phyloP scores from a whole-genome alignment of 2,888 invertebrate species.

The Clistopyga incitator region DNA sequence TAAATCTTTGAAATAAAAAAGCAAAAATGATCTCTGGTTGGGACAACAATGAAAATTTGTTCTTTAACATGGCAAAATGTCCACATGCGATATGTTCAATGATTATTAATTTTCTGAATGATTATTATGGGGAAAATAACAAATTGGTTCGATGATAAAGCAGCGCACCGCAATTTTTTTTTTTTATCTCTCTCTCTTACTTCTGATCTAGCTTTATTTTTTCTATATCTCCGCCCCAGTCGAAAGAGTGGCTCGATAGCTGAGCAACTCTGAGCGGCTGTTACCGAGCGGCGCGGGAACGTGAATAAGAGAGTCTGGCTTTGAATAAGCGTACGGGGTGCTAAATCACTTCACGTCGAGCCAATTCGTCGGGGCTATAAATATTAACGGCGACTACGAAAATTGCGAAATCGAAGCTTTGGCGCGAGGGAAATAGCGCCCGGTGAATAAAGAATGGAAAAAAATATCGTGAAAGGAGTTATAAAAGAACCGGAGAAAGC shows the following conservation, averaged over 20 bases:
- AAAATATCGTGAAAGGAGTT: constrained; percentile 35
- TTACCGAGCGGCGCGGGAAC: constrained; percentile 60
- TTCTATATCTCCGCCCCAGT: constrained; percentile 1
- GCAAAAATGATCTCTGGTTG: background rate
- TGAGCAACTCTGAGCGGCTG: constrained; percentile 62
- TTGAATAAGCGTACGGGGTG: constrained; percentile 65
- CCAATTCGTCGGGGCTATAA: constrained; percentile 71
- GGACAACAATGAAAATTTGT: constrained; percentile 23
- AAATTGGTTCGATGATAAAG: constrained; percentile 49
- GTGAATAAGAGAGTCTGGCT: constrained; percentile 65
- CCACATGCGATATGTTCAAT: background rate
- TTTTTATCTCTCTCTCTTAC: constrained; percentile 3
- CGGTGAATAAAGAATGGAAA: constrained; percentile 40
- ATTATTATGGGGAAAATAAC: constrained; percentile 48
- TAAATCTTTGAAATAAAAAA: background rate
- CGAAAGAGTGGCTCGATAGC: constrained; percentile 46
- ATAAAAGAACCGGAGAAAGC: constrained; percentile 26
- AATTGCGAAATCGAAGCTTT: constrained; percentile 31
- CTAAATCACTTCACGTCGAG: constrained; percentile 70
- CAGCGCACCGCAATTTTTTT: constrained; percentile 43
- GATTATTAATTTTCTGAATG: constrained; percentile 49
- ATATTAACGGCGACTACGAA: constrained; percentile 59
- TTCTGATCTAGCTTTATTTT: background rate
- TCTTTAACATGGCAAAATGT: background rate
- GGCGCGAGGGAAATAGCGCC: constrained; percentile 30